Conservation (phyloP, 1,140 invertebrate genomes). For the Lepidurus arcticus region DNA sequence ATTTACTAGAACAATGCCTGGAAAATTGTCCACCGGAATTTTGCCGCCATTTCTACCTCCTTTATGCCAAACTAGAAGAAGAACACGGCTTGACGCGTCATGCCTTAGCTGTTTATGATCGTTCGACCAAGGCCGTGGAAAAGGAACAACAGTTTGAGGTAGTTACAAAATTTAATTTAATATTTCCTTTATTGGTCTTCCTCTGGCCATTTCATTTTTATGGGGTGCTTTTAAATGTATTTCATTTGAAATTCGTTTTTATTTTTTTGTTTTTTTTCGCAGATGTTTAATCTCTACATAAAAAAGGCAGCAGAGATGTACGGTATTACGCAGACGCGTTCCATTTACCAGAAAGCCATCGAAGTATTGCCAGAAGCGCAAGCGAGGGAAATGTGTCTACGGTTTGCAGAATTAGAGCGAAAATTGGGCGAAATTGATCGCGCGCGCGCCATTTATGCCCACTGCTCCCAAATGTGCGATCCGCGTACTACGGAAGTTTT, state of each 20-base stretch:
- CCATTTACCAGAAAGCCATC: conserved; percentile 98
- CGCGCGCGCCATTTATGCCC: conserved; percentile 92
- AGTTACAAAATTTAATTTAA: conserved; percentile 35
- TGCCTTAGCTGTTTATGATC: conserved; percentile 96
- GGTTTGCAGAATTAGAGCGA: conserved; percentile 96
- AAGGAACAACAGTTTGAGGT: conserved; percentile 89
- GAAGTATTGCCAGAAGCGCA: conserved; percentile 85
- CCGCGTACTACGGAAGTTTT: conserved; percentile 61
- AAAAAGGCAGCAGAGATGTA: conserved; percentile 97
- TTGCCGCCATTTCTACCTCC: conserved; percentile 88
- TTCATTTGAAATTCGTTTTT: neutral
- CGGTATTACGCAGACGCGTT: conserved; percentile 89
- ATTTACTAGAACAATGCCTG: conserved; percentile 98
- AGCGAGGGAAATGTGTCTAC: conserved; percentile 90
- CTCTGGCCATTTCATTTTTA: neutral
- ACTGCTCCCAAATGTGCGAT: conserved; percentile 99
- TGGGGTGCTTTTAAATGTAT: neutral
- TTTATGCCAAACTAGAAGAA: conserved; percentile 98
- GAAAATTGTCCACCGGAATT: conserved; percentile 91
- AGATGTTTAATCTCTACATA: conserved; percentile 98
- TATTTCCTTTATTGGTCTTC: neutral
- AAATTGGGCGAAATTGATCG: conserved; percentile 97
- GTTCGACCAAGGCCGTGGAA: conserved; percentile 83
- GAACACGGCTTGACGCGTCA: conserved; percentile 94
- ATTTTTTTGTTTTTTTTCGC: conserved; percentile 34